Evolutionary conservation across 2,888 invertebrate genomes (phyloP).

Genomic region (Hoplodrina ambigua): DNA sequence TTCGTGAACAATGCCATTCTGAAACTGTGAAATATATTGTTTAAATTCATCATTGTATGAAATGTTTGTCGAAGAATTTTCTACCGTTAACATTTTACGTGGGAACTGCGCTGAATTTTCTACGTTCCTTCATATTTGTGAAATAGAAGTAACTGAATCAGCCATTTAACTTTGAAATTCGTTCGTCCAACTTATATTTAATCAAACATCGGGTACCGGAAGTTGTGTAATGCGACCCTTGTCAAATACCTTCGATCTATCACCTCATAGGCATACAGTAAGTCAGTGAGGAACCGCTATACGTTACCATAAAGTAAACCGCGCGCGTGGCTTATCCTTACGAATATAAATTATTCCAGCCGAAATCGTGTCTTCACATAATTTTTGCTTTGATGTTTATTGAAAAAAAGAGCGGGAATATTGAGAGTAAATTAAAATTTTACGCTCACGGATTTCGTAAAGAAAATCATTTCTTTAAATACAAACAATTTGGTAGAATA

Average conservation of each 20-base stretch:
- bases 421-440: slow-evolving; percentile 31
- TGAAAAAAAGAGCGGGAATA: slow-evolving; percentile 33
- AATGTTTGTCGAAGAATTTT: slow-evolving; percentile 51
- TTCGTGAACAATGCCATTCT: slow-evolving; percentile 52
- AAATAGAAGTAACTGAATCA: slow-evolving; percentile 23
- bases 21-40: slow-evolving; percentile 45
- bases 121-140: slow-evolving; percentile 35
- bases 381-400: slow-evolving; percentile 60
- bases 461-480: slow-evolving; percentile 22
- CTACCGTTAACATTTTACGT: slow-evolving; percentile 23
- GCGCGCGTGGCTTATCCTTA: slow-evolving; percentile 61
- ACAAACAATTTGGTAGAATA: slow-evolving; percentile 24
- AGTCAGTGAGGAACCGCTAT: slow-evolving; percentile 43
- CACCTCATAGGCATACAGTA: slow-evolving; percentile 55
- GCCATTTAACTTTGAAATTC: slow-evolving; percentile 51
- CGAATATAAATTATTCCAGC: slow-evolving; percentile 59
- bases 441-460: slow-evolving; percentile 1
- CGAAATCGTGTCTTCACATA: slow-evolving; percentile 66
- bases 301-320: slow-evolving; percentile 61
- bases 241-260: slow-evolving; percentile 72
- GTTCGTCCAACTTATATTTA: slow-evolving; percentile 33
- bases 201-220: slow-evolving; percentile 59
- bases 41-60: slow-evolving; percentile 43
- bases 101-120: slow-evolving; percentile 26
- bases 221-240: slow-evolving; percentile 69